Percentiles rank a stretch among this genome's conserved stretches.
These are phyloP conservation scores for Leptinotarsa rubiginosa DNA, from an alignment of 2,888 invertebrate genomes.

Conservation along the genomic window DNA sequence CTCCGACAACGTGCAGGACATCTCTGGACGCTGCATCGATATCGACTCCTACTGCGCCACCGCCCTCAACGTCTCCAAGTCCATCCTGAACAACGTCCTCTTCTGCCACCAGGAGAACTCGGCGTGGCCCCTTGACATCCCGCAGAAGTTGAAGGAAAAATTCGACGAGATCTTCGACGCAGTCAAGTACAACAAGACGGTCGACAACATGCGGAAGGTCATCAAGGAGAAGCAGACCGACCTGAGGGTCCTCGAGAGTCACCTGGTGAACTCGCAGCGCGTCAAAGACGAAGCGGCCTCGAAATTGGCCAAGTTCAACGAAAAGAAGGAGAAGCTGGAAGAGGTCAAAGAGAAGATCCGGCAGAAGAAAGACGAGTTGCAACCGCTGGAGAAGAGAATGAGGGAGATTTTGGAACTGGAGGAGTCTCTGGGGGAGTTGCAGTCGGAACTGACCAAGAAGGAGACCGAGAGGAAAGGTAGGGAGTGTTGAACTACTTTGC, in stretches of 20 bases:
- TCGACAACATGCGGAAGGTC: constrained; percentile 79
- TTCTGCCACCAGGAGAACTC: constrained; percentile 99
- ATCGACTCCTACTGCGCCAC: constrained; percentile 78
- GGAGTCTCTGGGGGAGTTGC: constrained; percentile 58
- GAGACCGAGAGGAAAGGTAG: constrained; percentile 70
- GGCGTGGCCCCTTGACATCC: constrained; percentile 95
- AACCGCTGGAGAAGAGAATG: constrained; percentile 65
- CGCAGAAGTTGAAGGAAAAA: constrained; percentile 90
- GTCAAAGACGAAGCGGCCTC: constrained; percentile 72
- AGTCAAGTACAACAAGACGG: constrained; percentile 89
- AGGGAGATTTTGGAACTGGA: constrained; percentile 63
- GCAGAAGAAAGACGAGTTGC: constrained; percentile 65
- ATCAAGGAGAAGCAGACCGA: constrained; percentile 68
- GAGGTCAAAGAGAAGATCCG: constrained; percentile 69
- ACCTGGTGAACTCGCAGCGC: constrained; percentile 66
- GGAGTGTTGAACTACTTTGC: no score
- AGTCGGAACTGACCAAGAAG: constrained; percentile 66
- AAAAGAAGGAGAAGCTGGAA: constrained; percentile 73
- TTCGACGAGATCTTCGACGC: constrained; percentile 99
- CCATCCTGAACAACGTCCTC: constrained; percentile 95
- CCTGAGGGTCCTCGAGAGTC: constrained; percentile 67
- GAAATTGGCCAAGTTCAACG: constrained; percentile 66
- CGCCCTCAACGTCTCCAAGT: constrained; percentile 88
- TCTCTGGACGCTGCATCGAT: constrained; percentile 78
- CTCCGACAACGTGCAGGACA: constrained; percentile 61